Base-by-base conservation (phyloP, 2,888 invertebrate genomes). In the Ectemnius lituratus region DNA sequence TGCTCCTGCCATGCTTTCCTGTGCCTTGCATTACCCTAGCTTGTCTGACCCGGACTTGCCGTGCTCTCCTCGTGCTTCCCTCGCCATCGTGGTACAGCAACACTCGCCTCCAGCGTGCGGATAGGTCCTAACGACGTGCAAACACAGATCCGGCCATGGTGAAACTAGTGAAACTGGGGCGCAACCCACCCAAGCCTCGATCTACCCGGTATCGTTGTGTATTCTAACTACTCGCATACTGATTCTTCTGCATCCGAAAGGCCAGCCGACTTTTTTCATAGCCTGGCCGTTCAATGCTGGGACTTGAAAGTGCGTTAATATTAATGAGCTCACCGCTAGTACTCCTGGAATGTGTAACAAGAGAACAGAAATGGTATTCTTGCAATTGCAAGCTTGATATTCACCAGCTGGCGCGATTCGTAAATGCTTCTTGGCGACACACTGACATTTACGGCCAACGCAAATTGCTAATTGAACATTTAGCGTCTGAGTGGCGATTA, bases 121-220 rank as follows among this genome's bases (percentile, higher is more conserved):
- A 52, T 67, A 46, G n/a, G 60, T 70, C 67, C 65, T 75, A 78
- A 80, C 81, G 66, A 75, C 64, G 66, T 70, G 70, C 62, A 64
- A 70, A 73, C 65, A 67, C 58, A 52, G 52, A 52, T 52, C 52
- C 16, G 16, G 59, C 46, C 49, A 47, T 13, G 28, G 27, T 46
- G 18, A 46, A 8, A 52, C 49, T 60, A 64, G 58, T 37, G 75
- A 70, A 71, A 69, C 66, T 63, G 37, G 45, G 27, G 61, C 59
- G 47, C 27, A 47, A 47, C 64, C 66, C 62, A 49, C 60, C 56
- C 47, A 14, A 16, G 16, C n/a, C 52, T 14, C 52, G n/a, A 52
- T 16, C 14, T 52, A 52, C n/a, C 5, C 52, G 23, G 46, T 18
- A 45, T n/a, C 62, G 45, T 23, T 28, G 4, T 37, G 59, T 45